Evolutionary conservation across 1,140 invertebrate genomes (phyloP).

Genomic region (Rhopalosiphum maidis): DNA sequence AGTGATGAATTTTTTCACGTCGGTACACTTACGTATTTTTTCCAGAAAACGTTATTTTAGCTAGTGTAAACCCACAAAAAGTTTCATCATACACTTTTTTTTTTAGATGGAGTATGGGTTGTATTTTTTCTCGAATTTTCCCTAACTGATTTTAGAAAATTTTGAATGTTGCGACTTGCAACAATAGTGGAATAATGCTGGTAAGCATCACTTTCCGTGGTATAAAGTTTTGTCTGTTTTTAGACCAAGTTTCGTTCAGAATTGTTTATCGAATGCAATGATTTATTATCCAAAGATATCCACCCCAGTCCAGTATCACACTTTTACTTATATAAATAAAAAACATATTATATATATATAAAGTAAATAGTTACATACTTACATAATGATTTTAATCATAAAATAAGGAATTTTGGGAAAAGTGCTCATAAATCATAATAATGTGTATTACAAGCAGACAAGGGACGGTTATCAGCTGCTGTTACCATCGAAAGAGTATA

Average conservation of each 20-base stretch:
- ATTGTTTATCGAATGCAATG: neutral
- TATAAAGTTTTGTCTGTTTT: neutral
- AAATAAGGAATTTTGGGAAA: neutral
- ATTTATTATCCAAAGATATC: neutral
- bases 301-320: neutral
- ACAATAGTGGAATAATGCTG: neutral
- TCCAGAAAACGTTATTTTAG: neutral
- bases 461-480: neutral
- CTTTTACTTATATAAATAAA: neutral
- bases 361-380: neutral
- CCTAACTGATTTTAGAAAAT: neutral
- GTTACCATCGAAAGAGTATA: neutral
- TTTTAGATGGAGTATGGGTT: neutral
- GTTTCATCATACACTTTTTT: neutral
- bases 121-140: neutral
- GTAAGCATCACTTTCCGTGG: neutral
- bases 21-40: neutral
- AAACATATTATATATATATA: neutral
- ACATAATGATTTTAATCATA: neutral
- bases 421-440: conserved; percentile 12
- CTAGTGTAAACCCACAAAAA: neutral
- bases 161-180: neutral
- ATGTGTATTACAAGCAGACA: neutral
- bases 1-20: neutral
- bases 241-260: neutral